Conservation (phyloP, 1,140 invertebrate species). For the Drosophila novamexicana region DNA sequence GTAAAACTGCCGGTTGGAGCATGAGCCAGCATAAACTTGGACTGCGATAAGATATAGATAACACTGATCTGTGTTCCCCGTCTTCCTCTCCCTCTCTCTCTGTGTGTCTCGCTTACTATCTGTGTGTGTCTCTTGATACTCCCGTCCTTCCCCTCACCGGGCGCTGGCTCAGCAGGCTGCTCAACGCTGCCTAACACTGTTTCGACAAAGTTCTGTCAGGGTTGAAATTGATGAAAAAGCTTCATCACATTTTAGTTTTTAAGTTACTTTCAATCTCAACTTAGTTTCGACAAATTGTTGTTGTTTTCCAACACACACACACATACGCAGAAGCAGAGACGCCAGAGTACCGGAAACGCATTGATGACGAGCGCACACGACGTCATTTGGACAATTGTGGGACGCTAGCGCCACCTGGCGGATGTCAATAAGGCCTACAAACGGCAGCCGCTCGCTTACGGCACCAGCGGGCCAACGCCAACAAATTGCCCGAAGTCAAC, state of each 20-base stretch:
- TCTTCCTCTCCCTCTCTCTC: neutral
- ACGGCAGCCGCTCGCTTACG: constrained; percentile 52
- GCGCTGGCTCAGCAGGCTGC: constrained; percentile 35
- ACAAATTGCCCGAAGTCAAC: constrained; percentile 21
- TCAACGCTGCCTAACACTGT: constrained; percentile 10
- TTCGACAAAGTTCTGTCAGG: constrained; percentile 21
- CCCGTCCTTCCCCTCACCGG: neutral
- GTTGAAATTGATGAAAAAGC: constrained; percentile 44
- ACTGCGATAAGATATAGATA: constrained; percentile 34
- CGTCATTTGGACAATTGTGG: constrained; percentile 35
- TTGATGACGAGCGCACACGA: constrained; percentile 31
- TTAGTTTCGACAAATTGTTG: constrained; percentile 66
- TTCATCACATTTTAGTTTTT: constrained; percentile 67
- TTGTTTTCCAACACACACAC: constrained; percentile 55
- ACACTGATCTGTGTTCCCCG: neutral
- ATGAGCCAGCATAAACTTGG: constrained; percentile 42
- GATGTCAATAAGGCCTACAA: constrained; percentile 62
- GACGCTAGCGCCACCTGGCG: constrained; percentile 42
- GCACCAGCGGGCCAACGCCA: constrained; percentile 48
- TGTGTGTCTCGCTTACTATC: neutral
- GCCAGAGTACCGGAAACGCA: constrained; percentile 26
- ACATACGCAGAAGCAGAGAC: constrained; percentile 52
- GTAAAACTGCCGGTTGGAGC: constrained; percentile 19
- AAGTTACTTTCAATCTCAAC: constrained; percentile 59
- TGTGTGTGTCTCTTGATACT: neutral